These are phyloP conservation scores for Ambastaia sidthimunki DNA, from an alignment of 2,797 vertebrate species.

Conservation along the genomic window DNA sequence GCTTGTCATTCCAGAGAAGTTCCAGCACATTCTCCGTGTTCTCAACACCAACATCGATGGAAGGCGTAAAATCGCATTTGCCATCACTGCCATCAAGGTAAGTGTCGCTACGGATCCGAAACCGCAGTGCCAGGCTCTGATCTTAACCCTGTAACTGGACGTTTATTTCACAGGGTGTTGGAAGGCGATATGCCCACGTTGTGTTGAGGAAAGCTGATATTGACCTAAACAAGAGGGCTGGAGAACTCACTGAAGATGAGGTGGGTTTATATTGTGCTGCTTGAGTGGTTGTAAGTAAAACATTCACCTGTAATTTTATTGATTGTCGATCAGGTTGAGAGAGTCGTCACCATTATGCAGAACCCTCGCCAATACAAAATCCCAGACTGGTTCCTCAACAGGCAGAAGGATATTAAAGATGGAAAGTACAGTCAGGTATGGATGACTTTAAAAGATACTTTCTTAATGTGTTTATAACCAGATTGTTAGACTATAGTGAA, in stretches of 20 bases:
- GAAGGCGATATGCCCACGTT: constrained; percentile 91
- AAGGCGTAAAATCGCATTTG: constrained; percentile 93
- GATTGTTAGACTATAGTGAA: too few species aligned
- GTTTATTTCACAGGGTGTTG: constrained; percentile 81
- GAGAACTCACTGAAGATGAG: constrained; percentile 93
- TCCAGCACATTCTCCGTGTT: constrained; percentile 96
- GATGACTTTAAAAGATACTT: too few species aligned
- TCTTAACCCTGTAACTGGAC: too few species aligned
- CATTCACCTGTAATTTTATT: background rate
- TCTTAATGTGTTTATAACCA: too few species aligned
- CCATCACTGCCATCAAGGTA: constrained; percentile 97
- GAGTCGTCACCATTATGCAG: constrained; percentile 96
- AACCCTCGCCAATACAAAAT: constrained; percentile 97
- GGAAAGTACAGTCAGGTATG: constrained; percentile 94
- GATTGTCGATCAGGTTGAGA: constrained; percentile 81
- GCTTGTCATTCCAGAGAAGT: constrained; percentile 96
- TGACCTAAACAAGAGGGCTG: constrained; percentile 90
- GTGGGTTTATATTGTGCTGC: constrained; percentile 64
- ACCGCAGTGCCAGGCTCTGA: background rate
- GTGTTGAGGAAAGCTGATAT: constrained; percentile 94
- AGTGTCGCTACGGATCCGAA: background rate
- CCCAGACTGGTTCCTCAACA: constrained; percentile 96
- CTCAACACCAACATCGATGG: constrained; percentile 98
- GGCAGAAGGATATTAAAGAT: constrained; percentile 94
- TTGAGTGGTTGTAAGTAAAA: background rate